These are phyloP conservation scores for Oikopleura dioica DNA, from an alignment of 23 tunicate species.

Conservation along the genomic window DNA sequence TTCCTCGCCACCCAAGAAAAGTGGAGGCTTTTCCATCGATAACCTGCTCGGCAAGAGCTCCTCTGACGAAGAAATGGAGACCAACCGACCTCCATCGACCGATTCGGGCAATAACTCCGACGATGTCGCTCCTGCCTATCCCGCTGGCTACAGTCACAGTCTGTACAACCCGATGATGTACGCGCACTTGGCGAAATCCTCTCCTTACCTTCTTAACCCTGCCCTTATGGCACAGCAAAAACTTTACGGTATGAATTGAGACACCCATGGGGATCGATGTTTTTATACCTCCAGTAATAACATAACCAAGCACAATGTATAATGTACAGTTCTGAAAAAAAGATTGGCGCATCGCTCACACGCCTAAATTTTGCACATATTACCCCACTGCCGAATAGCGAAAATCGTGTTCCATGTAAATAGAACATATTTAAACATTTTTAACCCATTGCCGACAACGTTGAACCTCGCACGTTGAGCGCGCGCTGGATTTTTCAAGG, in stretches of 20 bases:
- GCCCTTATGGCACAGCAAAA: constrained; percentile 14
- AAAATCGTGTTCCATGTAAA: too few species aligned
- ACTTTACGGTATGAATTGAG: constrained; percentile 12
- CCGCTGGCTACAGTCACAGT: neutral
- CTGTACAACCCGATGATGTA: constrained; percentile 6
- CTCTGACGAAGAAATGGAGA: neutral
- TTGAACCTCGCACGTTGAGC: too few species aligned
- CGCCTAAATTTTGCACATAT: too few species aligned
- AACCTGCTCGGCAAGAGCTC: neutral
- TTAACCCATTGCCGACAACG: too few species aligned
- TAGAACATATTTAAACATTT: too few species aligned
- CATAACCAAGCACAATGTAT: too few species aligned
- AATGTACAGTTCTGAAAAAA: too few species aligned
- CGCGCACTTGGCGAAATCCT: neutral
- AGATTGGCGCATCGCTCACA: too few species aligned
- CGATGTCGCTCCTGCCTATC: neutral
- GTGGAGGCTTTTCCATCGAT: neutral
- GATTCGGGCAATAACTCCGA: neutral
- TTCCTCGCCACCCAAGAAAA: neutral
- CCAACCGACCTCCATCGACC: neutral
- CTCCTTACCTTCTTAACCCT: neutral
- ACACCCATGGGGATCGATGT: too few species aligned
- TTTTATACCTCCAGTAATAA: too few species aligned
- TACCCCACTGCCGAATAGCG: too few species aligned
- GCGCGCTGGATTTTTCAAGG: too few species aligned